Percentiles rank a stretch among this genome's conserved stretches.
Conservation (phyloP, 92 coral and sea anemone genomes). For the Montipora capitata region DNA sequence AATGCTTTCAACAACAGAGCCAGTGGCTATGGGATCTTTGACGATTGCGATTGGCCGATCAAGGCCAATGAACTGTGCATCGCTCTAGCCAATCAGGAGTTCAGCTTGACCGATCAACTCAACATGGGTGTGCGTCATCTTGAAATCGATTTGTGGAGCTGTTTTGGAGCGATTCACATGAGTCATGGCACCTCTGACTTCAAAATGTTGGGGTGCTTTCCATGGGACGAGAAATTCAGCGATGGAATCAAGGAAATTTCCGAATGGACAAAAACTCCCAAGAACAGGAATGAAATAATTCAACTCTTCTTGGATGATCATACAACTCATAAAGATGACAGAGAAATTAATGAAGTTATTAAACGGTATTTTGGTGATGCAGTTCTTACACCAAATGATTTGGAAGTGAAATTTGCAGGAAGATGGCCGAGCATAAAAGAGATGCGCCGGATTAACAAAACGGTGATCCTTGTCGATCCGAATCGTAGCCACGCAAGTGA, state of each 20-base stretch:
- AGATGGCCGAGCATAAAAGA: constrained; percentile 80
- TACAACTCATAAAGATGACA: constrained; percentile 69
- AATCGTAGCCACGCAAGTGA: constrained; percentile 67
- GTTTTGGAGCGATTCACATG: constrained; percentile 89
- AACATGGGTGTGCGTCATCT: constrained; percentile 88
- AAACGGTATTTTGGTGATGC: constrained; percentile 69
- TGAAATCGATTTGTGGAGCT: constrained; percentile 91
- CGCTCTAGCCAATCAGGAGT: constrained; percentile 91
- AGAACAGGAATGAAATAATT: constrained; percentile 78
- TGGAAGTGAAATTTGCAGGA: constrained; percentile 62
- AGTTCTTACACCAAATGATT: constrained; percentile 87
- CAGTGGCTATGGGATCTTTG: constrained; percentile 84
- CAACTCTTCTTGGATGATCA: constrained; percentile 86
- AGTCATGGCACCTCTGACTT: constrained; percentile 77
- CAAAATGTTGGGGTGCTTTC: constrained; percentile 76
- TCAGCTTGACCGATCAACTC: constrained; percentile 87
- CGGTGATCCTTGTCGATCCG: constrained; percentile 66
- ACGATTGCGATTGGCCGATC: constrained; percentile 90
- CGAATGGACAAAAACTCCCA: constrained; percentile 74
- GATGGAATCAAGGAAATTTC: constrained; percentile 88
- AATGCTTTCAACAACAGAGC: constrained; percentile 88
- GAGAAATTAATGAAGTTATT: constrained; percentile 74
- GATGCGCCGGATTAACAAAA: constrained; percentile 76
- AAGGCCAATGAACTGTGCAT: constrained; percentile 69
- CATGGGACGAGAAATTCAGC: constrained; percentile 85